Conservation (phyloP, 2,888 invertebrate species). For the Polydrusus pterygomalis region DNA sequence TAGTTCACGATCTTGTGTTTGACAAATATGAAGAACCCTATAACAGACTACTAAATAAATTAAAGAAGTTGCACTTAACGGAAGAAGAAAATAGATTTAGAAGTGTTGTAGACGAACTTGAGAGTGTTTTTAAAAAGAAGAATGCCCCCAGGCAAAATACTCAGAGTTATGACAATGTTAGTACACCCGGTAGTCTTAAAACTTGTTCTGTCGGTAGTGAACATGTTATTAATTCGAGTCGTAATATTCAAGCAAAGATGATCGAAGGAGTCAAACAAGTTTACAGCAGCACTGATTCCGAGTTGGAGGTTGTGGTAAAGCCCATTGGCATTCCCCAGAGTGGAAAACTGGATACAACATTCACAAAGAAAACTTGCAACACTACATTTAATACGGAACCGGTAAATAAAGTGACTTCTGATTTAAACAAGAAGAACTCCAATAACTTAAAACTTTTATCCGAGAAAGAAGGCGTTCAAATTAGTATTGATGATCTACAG, state of each 20-base stretch:
- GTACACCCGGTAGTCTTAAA: background rate
- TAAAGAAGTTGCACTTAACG: constrained; percentile 3
- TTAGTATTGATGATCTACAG: background rate
- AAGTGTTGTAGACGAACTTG: background rate
- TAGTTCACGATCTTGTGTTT: constrained; percentile 25
- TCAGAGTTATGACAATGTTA: background rate
- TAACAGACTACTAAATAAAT: background rate
- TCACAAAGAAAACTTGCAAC: background rate
- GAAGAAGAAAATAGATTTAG: constrained; percentile 14
- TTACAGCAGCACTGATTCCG: constrained; percentile 11
- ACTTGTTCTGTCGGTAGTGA: background rate
- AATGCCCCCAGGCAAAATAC: background rate
- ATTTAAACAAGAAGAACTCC: background rate
- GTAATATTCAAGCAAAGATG: background rate
- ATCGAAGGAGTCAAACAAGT: no score
- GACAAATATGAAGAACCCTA: constrained; percentile 19
- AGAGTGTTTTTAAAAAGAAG: background rate
- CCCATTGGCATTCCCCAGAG: constrained; percentile 3
- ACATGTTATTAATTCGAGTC: background rate
- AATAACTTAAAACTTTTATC: background rate
- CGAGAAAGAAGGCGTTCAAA: background rate
- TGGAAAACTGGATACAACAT: background rate
- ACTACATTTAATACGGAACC: background rate
- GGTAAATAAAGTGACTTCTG: background rate
- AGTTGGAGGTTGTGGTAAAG: background rate